These are phyloP conservation scores for Caenorhabditis wallacei DNA, from an alignment of 2,888 invertebrate genomes.

Conservation along the genomic window DNA sequence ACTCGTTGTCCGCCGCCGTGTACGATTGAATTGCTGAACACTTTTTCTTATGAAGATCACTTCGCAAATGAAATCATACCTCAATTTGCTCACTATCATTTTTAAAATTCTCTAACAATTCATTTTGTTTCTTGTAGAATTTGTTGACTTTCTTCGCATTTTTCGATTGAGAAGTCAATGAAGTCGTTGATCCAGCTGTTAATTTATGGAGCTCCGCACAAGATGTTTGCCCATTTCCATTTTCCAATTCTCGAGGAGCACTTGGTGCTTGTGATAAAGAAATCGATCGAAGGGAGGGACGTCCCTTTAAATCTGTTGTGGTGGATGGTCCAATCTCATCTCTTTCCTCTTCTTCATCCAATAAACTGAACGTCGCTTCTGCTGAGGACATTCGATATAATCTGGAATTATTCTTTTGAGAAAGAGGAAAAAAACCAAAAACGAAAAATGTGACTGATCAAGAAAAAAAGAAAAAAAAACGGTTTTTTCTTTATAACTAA, in stretches of 20 bases:
- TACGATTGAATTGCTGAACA: slow-evolving; percentile 64
- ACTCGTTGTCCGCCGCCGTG: slow-evolving; percentile 57
- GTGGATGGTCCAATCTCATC: slow-evolving; percentile 51
- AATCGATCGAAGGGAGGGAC: slow-evolving; percentile 59
- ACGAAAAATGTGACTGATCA: too few species aligned
- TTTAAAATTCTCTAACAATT: slow-evolving; percentile 81
- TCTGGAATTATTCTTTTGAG: neutral
- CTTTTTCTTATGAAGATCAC: neutral
- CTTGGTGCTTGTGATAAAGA: slow-evolving; percentile 55
- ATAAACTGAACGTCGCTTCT: slow-evolving; percentile 55
- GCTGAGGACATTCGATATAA: slow-evolving; percentile 13
- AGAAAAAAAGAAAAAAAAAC: too few species aligned
- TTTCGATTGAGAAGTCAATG: slow-evolving; percentile 52
- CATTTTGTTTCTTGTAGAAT: slow-evolving; percentile 82
- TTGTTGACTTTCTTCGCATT: slow-evolving; percentile 76
- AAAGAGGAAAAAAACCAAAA: too few species aligned
- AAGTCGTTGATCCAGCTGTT: slow-evolving; percentile 56
- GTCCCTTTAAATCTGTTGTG: neutral
- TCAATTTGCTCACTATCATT: slow-evolving; percentile 80
- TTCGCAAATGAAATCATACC: slow-evolving; percentile 50
- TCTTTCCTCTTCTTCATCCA: slow-evolving; percentile 61
- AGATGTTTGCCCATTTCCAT: slow-evolving; percentile 49
- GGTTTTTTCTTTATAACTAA: too few species aligned
- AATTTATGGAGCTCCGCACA: slow-evolving; percentile 54
- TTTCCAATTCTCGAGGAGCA: slow-evolving; percentile 40